These are phyloP conservation scores for Cathartes aura DNA, from an alignment of 2,113 vertebrate species.

Conservation along the genomic window DNA sequence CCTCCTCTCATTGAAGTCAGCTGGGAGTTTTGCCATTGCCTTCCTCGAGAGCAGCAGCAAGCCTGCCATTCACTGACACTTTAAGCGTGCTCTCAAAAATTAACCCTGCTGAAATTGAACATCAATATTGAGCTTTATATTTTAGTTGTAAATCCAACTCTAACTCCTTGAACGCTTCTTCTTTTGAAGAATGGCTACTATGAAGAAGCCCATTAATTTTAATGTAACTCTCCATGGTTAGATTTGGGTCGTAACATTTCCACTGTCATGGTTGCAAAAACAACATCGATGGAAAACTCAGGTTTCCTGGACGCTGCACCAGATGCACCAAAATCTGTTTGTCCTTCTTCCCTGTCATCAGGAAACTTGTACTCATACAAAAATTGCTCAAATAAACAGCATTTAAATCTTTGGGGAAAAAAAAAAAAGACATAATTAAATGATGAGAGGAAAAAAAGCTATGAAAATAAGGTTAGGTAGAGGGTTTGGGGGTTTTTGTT, in stretches of 20 bases:
- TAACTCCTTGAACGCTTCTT: conserved; percentile 3
- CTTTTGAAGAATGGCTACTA: conserved; percentile 8
- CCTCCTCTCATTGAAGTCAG: conserved; percentile 65
- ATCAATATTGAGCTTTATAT: background rate
- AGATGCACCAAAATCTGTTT: background rate
- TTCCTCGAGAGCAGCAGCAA: conserved; percentile 61
- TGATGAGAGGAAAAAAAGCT: background rate
- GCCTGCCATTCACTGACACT: conserved; percentile 16
- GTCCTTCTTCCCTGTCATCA: background rate
- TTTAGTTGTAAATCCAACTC: conserved; percentile 57
- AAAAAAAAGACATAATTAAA: background rate
- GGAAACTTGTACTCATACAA: background rate
- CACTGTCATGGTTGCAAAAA: background rate
- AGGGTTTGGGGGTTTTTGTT: background rate
- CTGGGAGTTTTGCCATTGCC: conserved; percentile 68
- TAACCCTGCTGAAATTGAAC: conserved; percentile 5
- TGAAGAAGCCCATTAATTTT: background rate
- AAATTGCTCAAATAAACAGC: background rate
- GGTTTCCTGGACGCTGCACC: background rate
- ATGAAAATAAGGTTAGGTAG: background rate
- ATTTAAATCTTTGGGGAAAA: background rate
- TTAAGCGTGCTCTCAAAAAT: background rate
- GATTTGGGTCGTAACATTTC: background rate
- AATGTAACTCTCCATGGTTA: background rate
- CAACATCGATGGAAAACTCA: background rate